phyloP scores from a whole-genome alignment of 2,888 invertebrate species.

The Saturnia japonica region DNA sequence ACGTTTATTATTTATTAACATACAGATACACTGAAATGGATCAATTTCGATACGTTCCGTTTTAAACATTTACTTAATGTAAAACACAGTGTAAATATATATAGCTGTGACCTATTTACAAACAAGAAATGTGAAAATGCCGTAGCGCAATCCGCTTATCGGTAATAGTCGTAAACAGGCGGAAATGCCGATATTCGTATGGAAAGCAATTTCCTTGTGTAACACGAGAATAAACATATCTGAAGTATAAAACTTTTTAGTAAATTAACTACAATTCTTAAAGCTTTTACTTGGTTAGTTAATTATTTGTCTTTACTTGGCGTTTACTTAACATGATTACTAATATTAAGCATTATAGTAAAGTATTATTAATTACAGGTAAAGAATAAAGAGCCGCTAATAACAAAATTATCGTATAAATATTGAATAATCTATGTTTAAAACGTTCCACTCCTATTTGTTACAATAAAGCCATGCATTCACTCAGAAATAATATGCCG shows the following conservation, averaged over 20 bases:
- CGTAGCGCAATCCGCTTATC: not conserved
- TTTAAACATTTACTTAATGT: conserved; percentile 1
- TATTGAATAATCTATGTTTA: too few species aligned
- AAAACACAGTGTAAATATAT: not conserved
- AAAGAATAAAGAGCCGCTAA: too few species aligned
- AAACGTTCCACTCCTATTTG: too few species aligned
- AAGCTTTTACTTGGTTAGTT: not conserved
- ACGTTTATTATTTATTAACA: too few species aligned
- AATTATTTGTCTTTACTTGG: too few species aligned
- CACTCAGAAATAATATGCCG: too few species aligned
- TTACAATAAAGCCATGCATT: too few species aligned
- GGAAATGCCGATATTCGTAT: not conserved
- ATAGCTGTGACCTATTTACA: conserved; percentile 4
- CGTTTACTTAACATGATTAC: too few species aligned
- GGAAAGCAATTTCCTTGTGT: not conserved
- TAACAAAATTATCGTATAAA: too few species aligned
- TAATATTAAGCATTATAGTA: too few species aligned
- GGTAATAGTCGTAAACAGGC: not conserved
- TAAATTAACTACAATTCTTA: not conserved
- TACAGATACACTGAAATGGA: too few species aligned
- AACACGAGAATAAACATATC: not conserved
- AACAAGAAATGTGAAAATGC: not conserved
- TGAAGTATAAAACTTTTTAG: not conserved
- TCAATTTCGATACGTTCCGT: not conserved
- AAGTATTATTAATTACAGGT: too few species aligned